Evolutionary conservation across 2,113 vertebrate genomes (phyloP).

Genomic region (Patagioenas fasciata): DNA sequence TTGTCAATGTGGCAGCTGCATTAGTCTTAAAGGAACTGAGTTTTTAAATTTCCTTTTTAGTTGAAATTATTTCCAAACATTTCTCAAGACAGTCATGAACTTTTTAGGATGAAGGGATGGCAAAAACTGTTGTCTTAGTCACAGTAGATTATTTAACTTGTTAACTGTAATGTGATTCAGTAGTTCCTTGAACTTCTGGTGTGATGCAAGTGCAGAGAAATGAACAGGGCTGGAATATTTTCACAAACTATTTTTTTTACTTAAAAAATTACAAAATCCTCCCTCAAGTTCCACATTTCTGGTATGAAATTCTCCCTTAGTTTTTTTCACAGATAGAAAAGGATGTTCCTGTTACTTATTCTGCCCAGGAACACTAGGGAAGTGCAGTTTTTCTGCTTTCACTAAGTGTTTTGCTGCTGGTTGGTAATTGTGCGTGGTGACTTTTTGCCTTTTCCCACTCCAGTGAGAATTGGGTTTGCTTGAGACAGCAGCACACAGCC

Average conservation of each 20-base stretch:
- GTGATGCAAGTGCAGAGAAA: not conserved
- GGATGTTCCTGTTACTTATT: not conserved
- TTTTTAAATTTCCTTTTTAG: not conserved
- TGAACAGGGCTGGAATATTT: not conserved
- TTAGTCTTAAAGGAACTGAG: not conserved
- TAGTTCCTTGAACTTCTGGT: not conserved
- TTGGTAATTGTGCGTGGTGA: not conserved
- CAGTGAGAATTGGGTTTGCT: not conserved
- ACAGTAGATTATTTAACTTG: not conserved
- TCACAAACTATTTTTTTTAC: not conserved
- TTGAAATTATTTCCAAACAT: not conserved
- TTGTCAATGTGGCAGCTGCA: not conserved
- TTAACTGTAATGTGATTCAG: not conserved
- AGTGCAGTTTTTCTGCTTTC: not conserved
- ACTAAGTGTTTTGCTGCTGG: not conserved
- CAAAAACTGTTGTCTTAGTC: not conserved
- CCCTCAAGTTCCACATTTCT: not conserved
- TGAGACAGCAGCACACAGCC: not conserved
- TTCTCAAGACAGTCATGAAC: not conserved
- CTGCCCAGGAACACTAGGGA: not conserved
- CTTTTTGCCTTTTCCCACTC: not conserved
- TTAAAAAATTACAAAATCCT: not conserved
- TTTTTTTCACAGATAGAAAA: not conserved
- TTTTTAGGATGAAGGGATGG: not conserved
- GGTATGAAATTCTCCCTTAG: not conserved